These are phyloP conservation scores for Sinopyrophorus schimmeli DNA, from an alignment of 2,888 invertebrate genomes.

Conservation along the genomic window DNA sequence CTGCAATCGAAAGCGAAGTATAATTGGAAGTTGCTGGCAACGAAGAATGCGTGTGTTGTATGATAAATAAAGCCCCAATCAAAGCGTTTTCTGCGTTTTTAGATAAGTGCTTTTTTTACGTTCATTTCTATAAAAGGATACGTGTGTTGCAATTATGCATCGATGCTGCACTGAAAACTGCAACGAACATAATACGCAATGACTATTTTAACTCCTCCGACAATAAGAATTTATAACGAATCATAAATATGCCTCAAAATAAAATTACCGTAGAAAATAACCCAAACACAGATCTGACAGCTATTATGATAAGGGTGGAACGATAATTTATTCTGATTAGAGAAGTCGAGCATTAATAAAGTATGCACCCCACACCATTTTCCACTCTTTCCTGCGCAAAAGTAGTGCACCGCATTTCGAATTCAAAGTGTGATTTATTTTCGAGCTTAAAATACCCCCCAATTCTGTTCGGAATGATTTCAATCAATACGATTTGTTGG, in stretches of 20 bases:
- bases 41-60: neutral
- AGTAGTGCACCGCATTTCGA: no score
- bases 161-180: no score
- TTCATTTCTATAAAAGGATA: neutral
- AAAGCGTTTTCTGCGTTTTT: neutral
- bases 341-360: slow-evolving; percentile 16
- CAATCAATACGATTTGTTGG: no score
- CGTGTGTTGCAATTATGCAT: no score
- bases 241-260: neutral
- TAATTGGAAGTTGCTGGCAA: slow-evolving; percentile 2
- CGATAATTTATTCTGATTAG: slow-evolving; percentile 23
- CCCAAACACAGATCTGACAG: slow-evolving; percentile 4
- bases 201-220: no score
- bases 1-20: slow-evolving; percentile 6
- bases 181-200: no score
- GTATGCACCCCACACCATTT: slow-evolving; percentile 16
- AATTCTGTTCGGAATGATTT: no score
- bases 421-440: no score
- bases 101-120: neutral
- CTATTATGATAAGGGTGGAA: slow-evolving; percentile 17
- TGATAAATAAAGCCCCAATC: neutral
- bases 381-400: no score
- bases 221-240: neutral
- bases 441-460: no score
- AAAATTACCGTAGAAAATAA: slow-evolving; percentile 2